Conservation (phyloP, 2,113 vertebrate species). For the Scopus umbretta region DNA sequence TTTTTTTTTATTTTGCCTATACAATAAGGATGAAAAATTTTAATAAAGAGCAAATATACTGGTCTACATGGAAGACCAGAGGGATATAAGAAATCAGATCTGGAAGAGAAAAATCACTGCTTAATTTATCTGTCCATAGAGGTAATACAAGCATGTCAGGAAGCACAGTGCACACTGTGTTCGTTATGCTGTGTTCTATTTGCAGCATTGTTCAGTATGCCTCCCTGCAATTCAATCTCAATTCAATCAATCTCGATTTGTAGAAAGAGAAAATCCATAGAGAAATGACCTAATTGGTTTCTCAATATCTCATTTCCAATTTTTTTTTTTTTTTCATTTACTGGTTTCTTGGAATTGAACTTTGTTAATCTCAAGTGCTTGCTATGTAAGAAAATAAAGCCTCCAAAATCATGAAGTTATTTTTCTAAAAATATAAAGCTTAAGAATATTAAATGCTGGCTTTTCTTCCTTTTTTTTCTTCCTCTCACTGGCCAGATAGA, state of each 20-base stretch:
- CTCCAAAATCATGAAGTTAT: neutral
- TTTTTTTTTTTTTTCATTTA: neutral
- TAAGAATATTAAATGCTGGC: neutral
- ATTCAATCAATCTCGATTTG: conserved; percentile 19
- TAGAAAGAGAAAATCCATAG: conserved; percentile 6
- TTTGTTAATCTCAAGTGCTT: neutral
- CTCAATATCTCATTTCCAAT: neutral
- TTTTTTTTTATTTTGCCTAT: neutral
- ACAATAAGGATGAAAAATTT: neutral
- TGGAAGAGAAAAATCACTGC: neutral
- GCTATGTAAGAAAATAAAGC: neutral
- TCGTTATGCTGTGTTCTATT: neutral
- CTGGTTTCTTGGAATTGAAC: neutral
- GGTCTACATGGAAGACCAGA: neutral
- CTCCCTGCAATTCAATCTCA: neutral
- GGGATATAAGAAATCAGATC: neutral
- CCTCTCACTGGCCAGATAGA: neutral
- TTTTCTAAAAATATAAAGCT: neutral
- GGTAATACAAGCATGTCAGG: neutral
- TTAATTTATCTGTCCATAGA: neutral
- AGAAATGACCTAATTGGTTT: conserved; percentile 25
- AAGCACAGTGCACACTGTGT: neutral
- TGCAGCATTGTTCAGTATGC: neutral
- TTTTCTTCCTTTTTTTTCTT: neutral
- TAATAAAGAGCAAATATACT: neutral